Evolutionary conservation across 2,113 vertebrate genomes (phyloP).

Genomic region (Lophius piscatorius): DNA sequence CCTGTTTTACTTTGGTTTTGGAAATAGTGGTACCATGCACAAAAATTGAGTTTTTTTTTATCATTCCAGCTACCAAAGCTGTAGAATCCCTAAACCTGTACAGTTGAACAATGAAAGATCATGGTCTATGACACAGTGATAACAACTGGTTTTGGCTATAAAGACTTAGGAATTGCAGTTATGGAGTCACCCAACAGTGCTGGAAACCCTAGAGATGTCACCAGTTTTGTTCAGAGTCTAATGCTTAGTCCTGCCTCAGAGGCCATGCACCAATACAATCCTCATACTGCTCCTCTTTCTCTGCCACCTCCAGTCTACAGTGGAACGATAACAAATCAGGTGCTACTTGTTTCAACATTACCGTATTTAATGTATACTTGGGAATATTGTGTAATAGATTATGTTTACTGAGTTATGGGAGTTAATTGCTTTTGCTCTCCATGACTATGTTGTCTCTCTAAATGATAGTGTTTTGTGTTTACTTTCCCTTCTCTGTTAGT

Average conservation of each 20-base stretch:
- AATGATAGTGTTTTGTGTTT: constrained; percentile 55
- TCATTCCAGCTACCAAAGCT: constrained; percentile 21
- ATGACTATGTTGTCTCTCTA: constrained; percentile 46
- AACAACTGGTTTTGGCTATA: constrained; percentile 18
- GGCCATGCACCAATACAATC: constrained; percentile 51
- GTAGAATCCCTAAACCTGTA: constrained; percentile 7
- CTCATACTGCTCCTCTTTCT: constrained; percentile 49
- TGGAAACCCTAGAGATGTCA: constrained; percentile 39
- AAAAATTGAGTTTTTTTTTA: constrained; percentile 22
- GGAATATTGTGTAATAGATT: constrained; percentile 42
- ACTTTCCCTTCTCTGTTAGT: constrained; percentile 64
- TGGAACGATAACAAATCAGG: constrained; percentile 50
- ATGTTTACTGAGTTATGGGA: constrained; percentile 23
- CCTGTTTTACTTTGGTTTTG: constrained; percentile 35
- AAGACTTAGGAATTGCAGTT: constrained; percentile 69
- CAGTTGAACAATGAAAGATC: constrained; percentile 9
- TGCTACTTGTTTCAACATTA: constrained; percentile 57
- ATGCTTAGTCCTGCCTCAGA: constrained; percentile 64
- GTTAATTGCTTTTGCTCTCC: constrained; percentile 36
- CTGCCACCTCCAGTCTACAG: constrained; percentile 46
- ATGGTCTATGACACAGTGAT: constrained; percentile 15
- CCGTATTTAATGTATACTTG: constrained; percentile 49
- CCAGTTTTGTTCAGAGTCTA: constrained; percentile 48
- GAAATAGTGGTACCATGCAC: constrained; percentile 36
- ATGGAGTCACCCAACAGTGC: constrained; percentile 35